phyloP scores from a whole-genome alignment of 1,140 invertebrate genomes.

The Argopecten irradians region DNA sequence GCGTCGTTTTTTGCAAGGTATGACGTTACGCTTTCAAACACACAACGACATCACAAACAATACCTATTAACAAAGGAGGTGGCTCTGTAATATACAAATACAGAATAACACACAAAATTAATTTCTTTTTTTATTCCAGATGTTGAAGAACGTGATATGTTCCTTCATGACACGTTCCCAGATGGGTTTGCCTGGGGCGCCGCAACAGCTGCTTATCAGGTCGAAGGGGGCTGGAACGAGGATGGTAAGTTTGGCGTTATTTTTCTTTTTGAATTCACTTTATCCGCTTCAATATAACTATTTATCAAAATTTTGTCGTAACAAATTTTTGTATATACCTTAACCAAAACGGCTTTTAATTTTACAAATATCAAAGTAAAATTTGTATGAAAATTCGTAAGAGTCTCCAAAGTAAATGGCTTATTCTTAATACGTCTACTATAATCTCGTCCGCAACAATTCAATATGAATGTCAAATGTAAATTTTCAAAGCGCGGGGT shows the following conservation, averaged over 20 bases:
- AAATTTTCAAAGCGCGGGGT: too few relatives aligned
- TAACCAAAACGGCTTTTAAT: too few relatives aligned
- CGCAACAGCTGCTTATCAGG: slow-evolving; percentile 76
- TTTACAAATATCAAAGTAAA: too few relatives aligned
- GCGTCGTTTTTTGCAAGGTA: too few relatives aligned
- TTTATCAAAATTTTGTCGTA: not conserved
- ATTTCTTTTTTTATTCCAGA: slow-evolving; percentile 36
- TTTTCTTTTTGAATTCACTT: not conserved
- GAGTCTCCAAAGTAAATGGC: too few relatives aligned
- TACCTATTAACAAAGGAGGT: too few relatives aligned
- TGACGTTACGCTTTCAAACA: too few relatives aligned
- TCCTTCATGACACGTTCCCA: slow-evolving; percentile 69
- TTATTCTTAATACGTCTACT: too few relatives aligned
- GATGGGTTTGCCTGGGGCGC: slow-evolving; percentile 74
- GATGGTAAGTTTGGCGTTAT: slow-evolving; percentile 67
- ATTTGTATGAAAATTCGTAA: too few relatives aligned
- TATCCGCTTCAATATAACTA: not conserved
- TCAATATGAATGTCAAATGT: too few relatives aligned
- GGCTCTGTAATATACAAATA: not conserved
- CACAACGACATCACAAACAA: too few relatives aligned
- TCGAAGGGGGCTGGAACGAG: slow-evolving; percentile 76
- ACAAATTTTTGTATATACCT: not conserved
- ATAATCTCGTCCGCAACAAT: too few relatives aligned
- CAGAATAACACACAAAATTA: not conserved
- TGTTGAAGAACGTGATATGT: slow-evolving; percentile 55